These are phyloP conservation scores for Aporrectodea caliginosa DNA, from an alignment of 1,140 invertebrate species.

Conservation along the genomic window DNA sequence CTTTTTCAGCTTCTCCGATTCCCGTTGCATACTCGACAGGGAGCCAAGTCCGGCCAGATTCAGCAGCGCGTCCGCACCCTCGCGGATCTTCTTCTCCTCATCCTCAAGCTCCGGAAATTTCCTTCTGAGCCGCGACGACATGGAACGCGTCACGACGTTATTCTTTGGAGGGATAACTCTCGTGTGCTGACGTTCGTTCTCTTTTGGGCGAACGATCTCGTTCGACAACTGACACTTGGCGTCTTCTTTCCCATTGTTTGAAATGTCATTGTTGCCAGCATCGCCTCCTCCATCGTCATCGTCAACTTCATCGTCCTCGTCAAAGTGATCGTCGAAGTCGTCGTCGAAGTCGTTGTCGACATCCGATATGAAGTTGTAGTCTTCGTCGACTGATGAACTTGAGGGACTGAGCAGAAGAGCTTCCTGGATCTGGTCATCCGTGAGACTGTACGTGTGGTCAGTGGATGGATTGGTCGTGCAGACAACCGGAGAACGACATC, in stretches of 20 bases:
- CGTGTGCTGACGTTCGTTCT: no score
- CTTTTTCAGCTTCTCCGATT: neutral
- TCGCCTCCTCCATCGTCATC: neutral
- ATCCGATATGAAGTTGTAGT: neutral
- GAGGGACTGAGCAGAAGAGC: constrained; percentile 11
- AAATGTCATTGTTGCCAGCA: neutral
- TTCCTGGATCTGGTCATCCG: neutral
- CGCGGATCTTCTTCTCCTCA: constrained; percentile 67
- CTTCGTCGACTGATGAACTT: constrained; percentile 28
- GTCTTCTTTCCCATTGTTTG: neutral
- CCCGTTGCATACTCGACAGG: neutral
- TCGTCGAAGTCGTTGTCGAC: constrained; percentile 34
- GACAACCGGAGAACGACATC: neutral
- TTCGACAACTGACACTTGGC: neutral
- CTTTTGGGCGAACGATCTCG: constrained; percentile 18
- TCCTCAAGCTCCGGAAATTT: constrained; percentile 60
- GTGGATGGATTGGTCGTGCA: neutral
- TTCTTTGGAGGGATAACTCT: neutral
- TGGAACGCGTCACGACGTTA: constrained; percentile 1
- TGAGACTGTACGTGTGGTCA: neutral
- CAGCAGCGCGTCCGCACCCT: constrained; percentile 73
- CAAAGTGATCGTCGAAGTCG: constrained; percentile 40
- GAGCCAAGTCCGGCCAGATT: constrained; percentile 63
- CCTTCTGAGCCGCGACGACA: constrained; percentile 16
- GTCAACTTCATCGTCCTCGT: constrained; percentile 37